phyloP scores from a whole-genome alignment of 2,797 vertebrate species.

The Erpetoichthys calabaricus region DNA sequence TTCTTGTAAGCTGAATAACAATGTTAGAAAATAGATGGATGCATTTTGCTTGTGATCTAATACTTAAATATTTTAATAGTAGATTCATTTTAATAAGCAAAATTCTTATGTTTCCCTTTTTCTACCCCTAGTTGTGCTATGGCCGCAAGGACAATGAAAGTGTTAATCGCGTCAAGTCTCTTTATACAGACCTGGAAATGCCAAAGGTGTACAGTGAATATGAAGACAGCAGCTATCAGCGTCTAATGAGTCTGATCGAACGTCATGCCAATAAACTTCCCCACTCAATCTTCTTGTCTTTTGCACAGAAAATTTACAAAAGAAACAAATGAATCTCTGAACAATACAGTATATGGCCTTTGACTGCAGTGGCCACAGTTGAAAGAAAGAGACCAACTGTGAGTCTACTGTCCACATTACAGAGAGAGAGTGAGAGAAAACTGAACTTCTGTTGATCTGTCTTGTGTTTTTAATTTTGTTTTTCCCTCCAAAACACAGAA shows the following conservation, averaged over 20 bases:
- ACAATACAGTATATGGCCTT: too few relatives aligned
- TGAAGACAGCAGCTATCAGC: slow-evolving; percentile 70
- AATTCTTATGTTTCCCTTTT: neutral
- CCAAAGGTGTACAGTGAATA: slow-evolving; percentile 45
- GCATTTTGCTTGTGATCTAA: too few relatives aligned
- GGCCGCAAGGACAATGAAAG: slow-evolving; percentile 59
- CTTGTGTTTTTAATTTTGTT: too few relatives aligned
- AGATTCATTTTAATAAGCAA: too few relatives aligned
- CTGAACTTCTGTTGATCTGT: neutral
- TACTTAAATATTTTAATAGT: too few relatives aligned
- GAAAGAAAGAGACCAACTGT: too few relatives aligned
- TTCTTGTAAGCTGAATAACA: too few relatives aligned
- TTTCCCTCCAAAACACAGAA: too few relatives aligned
- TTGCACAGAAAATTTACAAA: slow-evolving; percentile 79
- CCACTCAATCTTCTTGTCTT: slow-evolving; percentile 59
- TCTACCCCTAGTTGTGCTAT: slow-evolving; percentile 64
- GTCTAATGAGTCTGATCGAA: slow-evolving; percentile 60
- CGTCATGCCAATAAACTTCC: slow-evolving; percentile 53
- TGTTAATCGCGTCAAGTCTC: slow-evolving; percentile 65
- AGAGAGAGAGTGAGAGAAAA: neutral
- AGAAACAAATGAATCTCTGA: slow-evolving; percentile 60
- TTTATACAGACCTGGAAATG: slow-evolving; percentile 65
- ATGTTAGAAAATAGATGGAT: too few relatives aligned
- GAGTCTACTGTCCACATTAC: too few relatives aligned
- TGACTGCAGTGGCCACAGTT: neutral